Conservation (phyloP, 2,113 vertebrate genomes). For the Phalacrocorax brasilianus region DNA sequence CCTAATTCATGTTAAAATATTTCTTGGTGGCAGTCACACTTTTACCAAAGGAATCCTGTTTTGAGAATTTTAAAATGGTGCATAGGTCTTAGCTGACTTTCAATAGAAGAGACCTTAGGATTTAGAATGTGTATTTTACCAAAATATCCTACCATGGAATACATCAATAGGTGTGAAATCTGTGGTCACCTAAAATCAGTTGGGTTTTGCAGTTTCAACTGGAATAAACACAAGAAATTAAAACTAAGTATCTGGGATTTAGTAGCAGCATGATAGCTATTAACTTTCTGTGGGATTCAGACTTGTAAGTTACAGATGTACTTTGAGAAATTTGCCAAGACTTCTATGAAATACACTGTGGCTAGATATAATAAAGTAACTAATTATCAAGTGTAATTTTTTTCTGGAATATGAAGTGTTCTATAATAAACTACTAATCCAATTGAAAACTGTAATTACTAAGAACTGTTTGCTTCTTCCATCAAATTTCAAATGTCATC, state of each 20-base stretch:
- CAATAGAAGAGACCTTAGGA: background rate
- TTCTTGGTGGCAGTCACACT: background rate
- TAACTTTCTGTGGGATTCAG: background rate
- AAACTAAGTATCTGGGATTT: background rate
- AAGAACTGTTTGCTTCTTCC: background rate
- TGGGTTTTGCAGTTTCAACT: background rate
- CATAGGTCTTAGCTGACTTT: background rate
- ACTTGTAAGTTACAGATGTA: background rate
- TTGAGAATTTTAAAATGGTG: background rate
- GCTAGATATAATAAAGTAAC: background rate
- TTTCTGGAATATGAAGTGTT: background rate
- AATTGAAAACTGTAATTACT: background rate
- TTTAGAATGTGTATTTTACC: background rate
- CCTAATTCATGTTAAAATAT: background rate
- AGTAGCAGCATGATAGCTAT: background rate
- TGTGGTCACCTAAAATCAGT: background rate
- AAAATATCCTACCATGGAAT: background rate
- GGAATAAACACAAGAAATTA: background rate
- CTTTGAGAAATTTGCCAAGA: background rate
- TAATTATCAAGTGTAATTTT: background rate
- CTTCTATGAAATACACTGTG: background rate
- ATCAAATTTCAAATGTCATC: background rate
- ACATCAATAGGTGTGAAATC: background rate
- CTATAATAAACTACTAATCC: background rate
- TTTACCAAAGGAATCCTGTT: background rate